A percentile compares a stretch with the other conserved stretches of the same genome.
phyloP scores from a whole-genome alignment of 92 coral and sea anemone genomes.

The Zoanthus sociatus region DNA sequence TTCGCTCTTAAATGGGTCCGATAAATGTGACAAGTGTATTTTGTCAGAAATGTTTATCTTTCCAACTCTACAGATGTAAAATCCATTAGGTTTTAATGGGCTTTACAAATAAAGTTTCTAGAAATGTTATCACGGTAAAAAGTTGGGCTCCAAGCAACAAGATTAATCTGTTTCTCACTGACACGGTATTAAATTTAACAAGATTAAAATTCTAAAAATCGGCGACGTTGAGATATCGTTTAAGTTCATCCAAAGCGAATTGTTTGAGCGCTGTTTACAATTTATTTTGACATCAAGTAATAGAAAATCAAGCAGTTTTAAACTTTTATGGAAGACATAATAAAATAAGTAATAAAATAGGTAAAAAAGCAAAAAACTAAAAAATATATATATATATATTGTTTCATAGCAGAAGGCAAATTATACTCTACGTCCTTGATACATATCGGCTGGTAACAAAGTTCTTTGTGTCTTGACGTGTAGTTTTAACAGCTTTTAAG shows the following conservation, averaged over 20 bases:
- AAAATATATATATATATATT: neutral
- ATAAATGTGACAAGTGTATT: constrained; percentile 25
- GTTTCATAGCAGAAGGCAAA: too few relatives aligned
- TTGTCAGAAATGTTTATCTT: constrained; percentile 47
- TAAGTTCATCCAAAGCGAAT: neutral
- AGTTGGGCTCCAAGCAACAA: constrained; percentile 5
- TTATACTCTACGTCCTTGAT: too few relatives aligned
- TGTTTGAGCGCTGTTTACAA: too few relatives aligned
- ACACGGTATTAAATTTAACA: neutral
- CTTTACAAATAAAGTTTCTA: constrained; percentile 34
- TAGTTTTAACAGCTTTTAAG: neutral
- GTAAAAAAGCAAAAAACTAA: neutral
- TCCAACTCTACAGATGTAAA: constrained; percentile 36
- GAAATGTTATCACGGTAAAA: constrained; percentile 37
- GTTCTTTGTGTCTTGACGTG: neutral
- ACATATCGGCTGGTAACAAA: neutral
- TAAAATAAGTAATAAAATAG: neutral
- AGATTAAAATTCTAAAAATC: neutral
- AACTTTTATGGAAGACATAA: too few relatives aligned
- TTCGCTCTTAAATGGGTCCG: constrained; percentile 17
- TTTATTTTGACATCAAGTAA: neutral
- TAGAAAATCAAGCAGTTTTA: neutral
- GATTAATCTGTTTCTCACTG: neutral
- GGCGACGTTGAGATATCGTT: neutral
- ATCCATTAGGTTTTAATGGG: constrained; percentile 38